A percentile compares a stretch with the other conserved stretches of the same genome.
Conservation (phyloP, 2,113 vertebrate species). For the Nannospalax galili region DNA sequence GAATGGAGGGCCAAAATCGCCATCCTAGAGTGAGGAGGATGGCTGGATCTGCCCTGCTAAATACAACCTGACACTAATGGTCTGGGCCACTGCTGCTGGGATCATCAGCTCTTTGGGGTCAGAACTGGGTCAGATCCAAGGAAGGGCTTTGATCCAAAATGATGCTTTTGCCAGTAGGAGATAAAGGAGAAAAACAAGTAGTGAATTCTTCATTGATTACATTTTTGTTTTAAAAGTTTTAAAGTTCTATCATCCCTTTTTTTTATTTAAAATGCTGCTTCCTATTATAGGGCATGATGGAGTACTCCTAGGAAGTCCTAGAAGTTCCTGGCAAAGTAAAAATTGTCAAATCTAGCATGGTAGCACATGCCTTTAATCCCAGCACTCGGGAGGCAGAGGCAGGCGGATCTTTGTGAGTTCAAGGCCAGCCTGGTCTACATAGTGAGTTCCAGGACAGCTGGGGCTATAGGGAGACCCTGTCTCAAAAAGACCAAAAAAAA, state of each 20-base stretch:
- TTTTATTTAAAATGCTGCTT: conserved; percentile 9
- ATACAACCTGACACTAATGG: neutral
- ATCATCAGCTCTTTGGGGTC: neutral
- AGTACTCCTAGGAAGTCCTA: conserved; percentile 23
- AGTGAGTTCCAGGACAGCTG: too few relatives aligned
- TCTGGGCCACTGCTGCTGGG: neutral
- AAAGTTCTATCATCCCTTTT: neutral
- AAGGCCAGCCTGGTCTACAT: too few relatives aligned
- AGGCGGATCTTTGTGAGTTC: too few relatives aligned
- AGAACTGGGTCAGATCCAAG: neutral
- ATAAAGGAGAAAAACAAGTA: neutral
- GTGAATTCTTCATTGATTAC: neutral
- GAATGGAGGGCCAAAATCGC: neutral
- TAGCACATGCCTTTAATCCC: too few relatives aligned
- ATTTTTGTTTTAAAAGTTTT: neutral
- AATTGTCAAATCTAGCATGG: neutral
- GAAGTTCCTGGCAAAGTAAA: conserved; percentile 12
- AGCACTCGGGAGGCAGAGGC: too few relatives aligned
- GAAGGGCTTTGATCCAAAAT: neutral
- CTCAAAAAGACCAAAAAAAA: too few relatives aligned
- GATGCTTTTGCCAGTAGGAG: neutral
- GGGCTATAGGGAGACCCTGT: too few relatives aligned
- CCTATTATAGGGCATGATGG: neutral
- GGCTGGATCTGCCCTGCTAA: neutral
- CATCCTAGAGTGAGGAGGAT: neutral